Conservation (phyloP, 1,140 invertebrate species). For the Trachelipus rathkii region DNA sequence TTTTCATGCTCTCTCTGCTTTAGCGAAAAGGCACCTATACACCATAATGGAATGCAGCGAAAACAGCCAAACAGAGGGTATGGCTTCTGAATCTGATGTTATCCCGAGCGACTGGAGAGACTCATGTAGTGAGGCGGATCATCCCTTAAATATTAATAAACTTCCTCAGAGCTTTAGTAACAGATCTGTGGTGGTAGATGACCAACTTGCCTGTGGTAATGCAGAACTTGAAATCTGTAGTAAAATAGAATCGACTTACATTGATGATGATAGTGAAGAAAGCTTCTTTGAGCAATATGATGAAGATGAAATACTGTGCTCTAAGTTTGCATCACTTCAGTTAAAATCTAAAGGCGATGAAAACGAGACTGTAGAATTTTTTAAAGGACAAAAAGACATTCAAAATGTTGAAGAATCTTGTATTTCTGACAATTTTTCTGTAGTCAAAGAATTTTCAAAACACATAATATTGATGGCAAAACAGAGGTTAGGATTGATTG, state of each 20-base stretch:
- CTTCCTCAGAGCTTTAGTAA: no score
- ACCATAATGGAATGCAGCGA: constrained; percentile 45
- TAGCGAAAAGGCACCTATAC: constrained; percentile 36
- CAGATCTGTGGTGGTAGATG: no score
- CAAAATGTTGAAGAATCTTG: not conserved
- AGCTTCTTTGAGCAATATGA: no score
- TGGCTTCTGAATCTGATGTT: constrained; percentile 35
- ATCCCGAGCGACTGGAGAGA: constrained; percentile 44
- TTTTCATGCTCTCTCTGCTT: constrained; percentile 20
- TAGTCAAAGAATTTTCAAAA: not conserved
- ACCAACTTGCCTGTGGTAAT: no score
- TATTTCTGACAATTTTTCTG: constrained; percentile 1
- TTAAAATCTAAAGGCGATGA: no score
- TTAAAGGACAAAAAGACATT: not conserved
- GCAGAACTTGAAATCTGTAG: no score
- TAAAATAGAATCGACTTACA: no score
- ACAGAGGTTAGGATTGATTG: not conserved
- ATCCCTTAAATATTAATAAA: not conserved
- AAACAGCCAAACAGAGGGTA: constrained; percentile 39
- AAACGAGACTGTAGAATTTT: no score
- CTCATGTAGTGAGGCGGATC: constrained; percentile 31
- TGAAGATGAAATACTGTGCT: no score
- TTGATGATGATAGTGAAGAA: no score
- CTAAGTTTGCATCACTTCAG: no score
- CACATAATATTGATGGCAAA: not conserved